These are phyloP conservation scores for Camptogramma bilineatum DNA, from an alignment of 2,888 invertebrate genomes.

Conservation along the genomic window DNA sequence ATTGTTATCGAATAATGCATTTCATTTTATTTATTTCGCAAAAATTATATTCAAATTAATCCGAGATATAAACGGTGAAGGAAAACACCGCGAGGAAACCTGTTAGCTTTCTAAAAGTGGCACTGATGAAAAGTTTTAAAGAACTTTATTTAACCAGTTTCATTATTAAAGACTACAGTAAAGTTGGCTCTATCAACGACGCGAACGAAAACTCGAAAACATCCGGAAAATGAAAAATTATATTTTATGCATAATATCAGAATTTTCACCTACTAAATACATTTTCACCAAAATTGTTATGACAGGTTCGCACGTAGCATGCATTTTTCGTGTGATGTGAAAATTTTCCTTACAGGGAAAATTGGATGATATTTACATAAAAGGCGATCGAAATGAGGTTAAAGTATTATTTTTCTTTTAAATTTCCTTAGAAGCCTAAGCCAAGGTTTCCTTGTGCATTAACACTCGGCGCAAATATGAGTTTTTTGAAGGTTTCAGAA, in stretches of 20 bases:
- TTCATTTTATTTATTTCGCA: too few species aligned
- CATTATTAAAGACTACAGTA: too few species aligned
- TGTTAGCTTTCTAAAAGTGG: too few species aligned
- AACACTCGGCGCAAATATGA: too few species aligned
- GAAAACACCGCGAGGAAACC: too few species aligned
- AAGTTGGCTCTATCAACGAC: too few species aligned
- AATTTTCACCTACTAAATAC: conserved; percentile 2
- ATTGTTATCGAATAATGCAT: too few species aligned
- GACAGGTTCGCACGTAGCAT: conserved; percentile 4
- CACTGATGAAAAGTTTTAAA: too few species aligned
- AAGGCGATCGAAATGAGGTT: conserved; percentile 17
- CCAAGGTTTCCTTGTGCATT: background rate
- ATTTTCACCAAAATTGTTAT: conserved; percentile 1
- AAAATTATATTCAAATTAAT: too few species aligned
- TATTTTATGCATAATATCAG: background rate
- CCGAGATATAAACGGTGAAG: too few species aligned
- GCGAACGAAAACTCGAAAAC: background rate
- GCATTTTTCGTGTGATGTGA: conserved; percentile 12
- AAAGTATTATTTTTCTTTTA: conserved; percentile 25
- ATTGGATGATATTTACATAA: conserved; percentile 40
- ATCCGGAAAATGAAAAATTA: background rate
- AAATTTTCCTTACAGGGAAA: conserved; percentile 24
- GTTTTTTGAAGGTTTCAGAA: too few species aligned
- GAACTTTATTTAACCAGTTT: too few species aligned
- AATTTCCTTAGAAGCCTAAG: conserved; percentile 17